Base-by-base conservation (phyloP, 2,113 vertebrate genomes). In the Callipepla squamata region DNA sequence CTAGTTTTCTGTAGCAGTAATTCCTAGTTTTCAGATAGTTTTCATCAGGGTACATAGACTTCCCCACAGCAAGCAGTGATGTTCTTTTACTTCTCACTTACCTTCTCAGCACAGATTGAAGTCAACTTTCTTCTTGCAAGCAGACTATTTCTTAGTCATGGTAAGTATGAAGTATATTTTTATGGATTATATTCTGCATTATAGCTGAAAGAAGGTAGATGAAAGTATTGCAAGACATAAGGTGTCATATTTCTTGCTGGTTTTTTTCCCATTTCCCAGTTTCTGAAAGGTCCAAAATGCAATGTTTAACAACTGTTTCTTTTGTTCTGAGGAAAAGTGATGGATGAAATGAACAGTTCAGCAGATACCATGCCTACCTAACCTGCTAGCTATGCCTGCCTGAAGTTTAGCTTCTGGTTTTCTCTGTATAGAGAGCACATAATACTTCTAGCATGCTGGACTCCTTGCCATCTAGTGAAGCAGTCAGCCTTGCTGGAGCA, bases 131-230 rank as follows among this genome's bases (percentile, higher is more conserved):
- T 95, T 96, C 48, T 97, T 86, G 97, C 97, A 8, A 98, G 97
- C 44, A 98, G 97, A 88, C 97, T 92, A 97, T 98, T 98, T 98
- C 89, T 98, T 98, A 62, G 97, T 98, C 34, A 96, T 97, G 17
- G 97, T 98, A 12, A 92, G 95, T 0, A 96, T 98, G 66, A 98
- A 94, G 76, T 97, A 91, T 93, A 98, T 98, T 98, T 97, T 98
- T 98, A 22, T 97, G 96, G 1, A 98, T 98, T 84, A 98, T 92
- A 89, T 97, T 97, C 93, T 97, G 97, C 97, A 97, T 98, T 96
- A 97, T 96, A 51, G 97, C 97, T 98, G 72, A 79, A 94, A 87
- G 38, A 86, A 59, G 4, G n/a, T 32, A 66, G 18, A 38, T 55
- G 30, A 63, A 28, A 72, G 5, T 34, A 38, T 48, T 57, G 58